Evolutionary conservation across 2,113 vertebrate genomes (phyloP).

Genomic region (Naja naja): DNA sequence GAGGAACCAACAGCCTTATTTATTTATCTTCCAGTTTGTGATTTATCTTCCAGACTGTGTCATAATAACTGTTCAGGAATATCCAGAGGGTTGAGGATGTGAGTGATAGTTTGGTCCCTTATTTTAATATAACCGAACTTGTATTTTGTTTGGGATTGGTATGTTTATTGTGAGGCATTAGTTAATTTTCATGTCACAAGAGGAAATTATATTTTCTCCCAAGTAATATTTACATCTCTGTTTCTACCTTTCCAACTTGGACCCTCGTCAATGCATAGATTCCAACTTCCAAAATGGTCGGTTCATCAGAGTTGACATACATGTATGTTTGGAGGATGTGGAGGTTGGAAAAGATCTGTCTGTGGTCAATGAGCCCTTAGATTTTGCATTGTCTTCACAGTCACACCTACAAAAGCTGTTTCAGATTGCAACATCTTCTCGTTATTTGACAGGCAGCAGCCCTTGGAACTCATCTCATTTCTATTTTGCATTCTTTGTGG

Average conservation of each 20-base stretch:
- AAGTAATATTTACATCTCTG: not conserved
- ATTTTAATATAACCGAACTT: not conserved
- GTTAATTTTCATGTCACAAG: not conserved
- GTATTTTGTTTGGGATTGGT: not conserved
- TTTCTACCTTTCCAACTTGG: not conserved
- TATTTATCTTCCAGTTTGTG: not conserved
- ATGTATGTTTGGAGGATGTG: not conserved
- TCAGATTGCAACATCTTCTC: conserved; percentile 18
- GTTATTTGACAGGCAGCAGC: conserved; percentile 73
- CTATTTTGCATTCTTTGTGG: conserved; percentile 82
- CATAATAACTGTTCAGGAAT: not conserved
- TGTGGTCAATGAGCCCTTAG: not conserved
- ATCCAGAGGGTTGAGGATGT: not conserved
- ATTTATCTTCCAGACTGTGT: not conserved
- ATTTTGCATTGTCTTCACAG: not conserved
- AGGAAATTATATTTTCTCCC: not conserved
- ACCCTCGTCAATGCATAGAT: not conserved
- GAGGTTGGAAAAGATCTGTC: not conserved
- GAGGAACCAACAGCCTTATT: not conserved
- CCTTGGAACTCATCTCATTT: conserved; percentile 76
- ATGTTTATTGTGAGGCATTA: not conserved
- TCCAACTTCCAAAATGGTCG: not conserved
- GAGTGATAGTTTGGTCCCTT: no score
- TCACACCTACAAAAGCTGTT: not conserved
- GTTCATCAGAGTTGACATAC: not conserved